Percentiles rank a stretch among this genome's conserved stretches.
phyloP scores from a whole-genome alignment of 2,888 invertebrate species.

The Scrobipalpa costella region DNA sequence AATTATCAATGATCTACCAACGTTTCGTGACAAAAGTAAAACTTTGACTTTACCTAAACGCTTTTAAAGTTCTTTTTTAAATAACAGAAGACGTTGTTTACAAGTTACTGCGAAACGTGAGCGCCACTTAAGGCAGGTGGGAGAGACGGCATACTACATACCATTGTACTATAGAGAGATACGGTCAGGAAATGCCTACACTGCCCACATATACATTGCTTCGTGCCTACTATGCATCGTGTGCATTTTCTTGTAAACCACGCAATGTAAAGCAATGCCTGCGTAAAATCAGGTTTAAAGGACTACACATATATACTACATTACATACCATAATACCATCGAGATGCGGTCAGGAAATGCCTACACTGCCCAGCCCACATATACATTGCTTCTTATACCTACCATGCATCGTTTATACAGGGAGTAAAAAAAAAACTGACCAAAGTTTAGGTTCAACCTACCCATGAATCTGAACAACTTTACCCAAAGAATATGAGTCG shows the following conservation, averaged over 20 bases:
- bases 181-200: not conserved
- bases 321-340: no score
- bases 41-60: not conserved
- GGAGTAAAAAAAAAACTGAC: no score
- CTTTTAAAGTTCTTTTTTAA: not conserved
- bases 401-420: no score
- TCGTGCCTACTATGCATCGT: not conserved
- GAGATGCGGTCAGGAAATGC: no score
- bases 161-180: not conserved
- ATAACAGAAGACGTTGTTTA: slow-evolving; percentile 2
- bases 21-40: not conserved
- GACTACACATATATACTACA: no score
- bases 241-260: not conserved
- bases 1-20: not conserved
- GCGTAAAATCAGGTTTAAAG: not conserved
- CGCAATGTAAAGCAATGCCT: not conserved
- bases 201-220: slow-evolving; percentile 4
- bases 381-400: no score
- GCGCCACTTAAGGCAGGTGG: slow-evolving; percentile 11
- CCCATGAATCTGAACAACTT: no score
- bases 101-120: slow-evolving; percentile 10
- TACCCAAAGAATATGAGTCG: no score
- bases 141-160: not conserved
- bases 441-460: no score
- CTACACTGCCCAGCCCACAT: no score